Percentiles rank a stretch among this genome's conserved stretches.
Conservation (phyloP, 2,888 invertebrate species). For the Hemicrepidius hirtus region DNA sequence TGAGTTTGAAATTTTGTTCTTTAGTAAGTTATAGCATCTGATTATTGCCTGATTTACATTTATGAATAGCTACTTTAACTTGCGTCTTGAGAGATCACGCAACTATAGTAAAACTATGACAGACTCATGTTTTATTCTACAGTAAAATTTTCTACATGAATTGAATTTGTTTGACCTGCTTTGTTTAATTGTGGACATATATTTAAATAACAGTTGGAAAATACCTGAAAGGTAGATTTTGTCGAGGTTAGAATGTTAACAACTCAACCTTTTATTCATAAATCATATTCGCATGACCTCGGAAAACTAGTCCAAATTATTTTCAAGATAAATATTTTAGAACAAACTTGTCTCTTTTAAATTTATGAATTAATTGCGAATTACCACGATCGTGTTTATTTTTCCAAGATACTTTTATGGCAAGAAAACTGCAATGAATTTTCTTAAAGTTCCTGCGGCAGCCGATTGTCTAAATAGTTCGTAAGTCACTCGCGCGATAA, state of each 20-base stretch:
- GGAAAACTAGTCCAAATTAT: neutral
- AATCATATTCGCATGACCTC: neutral
- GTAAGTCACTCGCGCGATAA: too few relatives aligned
- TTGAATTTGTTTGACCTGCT: conserved; percentile 40
- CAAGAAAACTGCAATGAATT: too few relatives aligned
- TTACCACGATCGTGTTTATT: too few relatives aligned
- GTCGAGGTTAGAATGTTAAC: conserved; percentile 13
- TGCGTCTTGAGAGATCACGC: conserved; percentile 61
- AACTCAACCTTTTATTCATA: neutral
- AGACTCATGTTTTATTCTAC: conserved; percentile 63
- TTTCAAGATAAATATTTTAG: too few relatives aligned
- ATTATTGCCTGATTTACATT: conserved; percentile 69
- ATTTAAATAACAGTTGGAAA: conserved; percentile 25
- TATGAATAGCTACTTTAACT: conserved; percentile 62
- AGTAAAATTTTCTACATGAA: conserved; percentile 39
- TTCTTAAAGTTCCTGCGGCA: too few relatives aligned
- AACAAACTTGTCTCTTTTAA: too few relatives aligned
- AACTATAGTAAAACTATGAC: conserved; percentile 63
- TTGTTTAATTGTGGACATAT: conserved; percentile 36
- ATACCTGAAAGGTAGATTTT: neutral
- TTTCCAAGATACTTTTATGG: too few relatives aligned
- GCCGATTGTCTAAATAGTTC: too few relatives aligned
- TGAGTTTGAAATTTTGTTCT: conserved; percentile 69
- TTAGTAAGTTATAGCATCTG: conserved; percentile 70
- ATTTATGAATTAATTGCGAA: too few relatives aligned